Evolutionary conservation across 2,888 invertebrate species (phyloP), one percentile per base, ranked within the genome.

Genomic region (Aporophyla nigra): DNA sequence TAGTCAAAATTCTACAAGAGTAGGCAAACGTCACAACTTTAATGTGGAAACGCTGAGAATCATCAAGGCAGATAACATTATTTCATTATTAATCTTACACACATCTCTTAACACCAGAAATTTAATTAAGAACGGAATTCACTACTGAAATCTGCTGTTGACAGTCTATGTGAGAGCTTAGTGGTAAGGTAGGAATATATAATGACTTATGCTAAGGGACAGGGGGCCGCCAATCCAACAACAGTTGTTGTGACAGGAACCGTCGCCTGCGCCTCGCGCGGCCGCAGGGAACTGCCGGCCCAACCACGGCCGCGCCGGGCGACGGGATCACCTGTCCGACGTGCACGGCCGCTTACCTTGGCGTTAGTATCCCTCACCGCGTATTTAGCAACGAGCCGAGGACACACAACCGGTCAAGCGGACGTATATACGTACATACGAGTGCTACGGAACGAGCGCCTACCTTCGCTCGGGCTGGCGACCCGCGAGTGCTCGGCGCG

Each of bases 201-300:
- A 86, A 86, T 85, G 85, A 87, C 76, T 90, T 85, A 88, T 86
- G 88, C 85, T 89, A 90, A 81, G 92, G 93, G 96, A 95, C 96
- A 96, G 95, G 96, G 96, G 97, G 96, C 96, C 96, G 95, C 93
- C 96, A 96, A 96, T 96, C 96, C 97, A 97, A 97, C 97, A 97
- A 97, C 97, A 90, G 78, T 86, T 90, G 97, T 97, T 97, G 96
- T 96, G 97, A 97, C 96, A 89, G 90, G 74, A 87, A 87, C 85
- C 86, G 95, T 95, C 95, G 94, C 94, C 94, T 93, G 94, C 94
- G 87, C 81, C 85, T 80, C 84, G 88, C 97, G 82, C 85, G 86
- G 97, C 84, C 84, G 88, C 97, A 97, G 97, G 97, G 97, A 97
- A 97, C 97, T 96, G 97, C 91, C 95, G 96, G 96, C 97, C 97